These are phyloP conservation scores for Pseudomyrmex dendroicus DNA, from an alignment of 1,140 invertebrate species.

Conservation along the genomic window DNA sequence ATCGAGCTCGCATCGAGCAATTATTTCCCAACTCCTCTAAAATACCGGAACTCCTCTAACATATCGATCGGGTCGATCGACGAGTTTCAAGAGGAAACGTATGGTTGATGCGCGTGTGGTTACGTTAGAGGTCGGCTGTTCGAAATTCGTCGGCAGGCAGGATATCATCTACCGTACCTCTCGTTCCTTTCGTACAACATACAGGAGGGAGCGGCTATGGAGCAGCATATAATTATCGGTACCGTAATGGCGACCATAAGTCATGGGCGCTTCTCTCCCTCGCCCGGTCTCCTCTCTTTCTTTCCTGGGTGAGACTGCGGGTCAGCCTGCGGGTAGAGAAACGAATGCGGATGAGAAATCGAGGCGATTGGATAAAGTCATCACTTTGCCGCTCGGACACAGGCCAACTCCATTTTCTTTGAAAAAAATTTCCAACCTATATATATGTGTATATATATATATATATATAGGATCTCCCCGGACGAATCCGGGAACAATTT, in stretches of 20 bases:
- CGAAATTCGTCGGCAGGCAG: slow-evolving; percentile 76
- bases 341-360: slow-evolving; percentile 84
- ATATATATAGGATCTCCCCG: neutral
- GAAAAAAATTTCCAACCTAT: slow-evolving; percentile 32
- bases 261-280: slow-evolving; percentile 85
- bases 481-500: slow-evolving; percentile 32
- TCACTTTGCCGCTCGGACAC: slow-evolving; percentile 73
- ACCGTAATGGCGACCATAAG: slow-evolving; percentile 84
- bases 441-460: too few relatives aligned
- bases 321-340: slow-evolving; percentile 78
- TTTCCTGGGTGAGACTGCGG: slow-evolving; percentile 70
- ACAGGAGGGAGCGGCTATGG: slow-evolving; percentile 80
- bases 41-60: slow-evolving; percentile 62
- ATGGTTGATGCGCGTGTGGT: slow-evolving; percentile 73
- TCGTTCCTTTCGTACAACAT: slow-evolving; percentile 70
- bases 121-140: slow-evolving; percentile 52
- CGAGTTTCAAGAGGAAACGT: slow-evolving; percentile 72
- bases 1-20: slow-evolving; percentile 44
- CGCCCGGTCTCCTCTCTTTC: slow-evolving; percentile 72
- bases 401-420: slow-evolving; percentile 69
- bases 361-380: slow-evolving; percentile 85
- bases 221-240: slow-evolving; percentile 85
- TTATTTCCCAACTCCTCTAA: slow-evolving; percentile 52
- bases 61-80: slow-evolving; percentile 78
- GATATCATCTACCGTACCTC: slow-evolving; percentile 80